phyloP scores from a whole-genome alignment of 2,888 invertebrate species.

The Leptarthrus brevirostris region DNA sequence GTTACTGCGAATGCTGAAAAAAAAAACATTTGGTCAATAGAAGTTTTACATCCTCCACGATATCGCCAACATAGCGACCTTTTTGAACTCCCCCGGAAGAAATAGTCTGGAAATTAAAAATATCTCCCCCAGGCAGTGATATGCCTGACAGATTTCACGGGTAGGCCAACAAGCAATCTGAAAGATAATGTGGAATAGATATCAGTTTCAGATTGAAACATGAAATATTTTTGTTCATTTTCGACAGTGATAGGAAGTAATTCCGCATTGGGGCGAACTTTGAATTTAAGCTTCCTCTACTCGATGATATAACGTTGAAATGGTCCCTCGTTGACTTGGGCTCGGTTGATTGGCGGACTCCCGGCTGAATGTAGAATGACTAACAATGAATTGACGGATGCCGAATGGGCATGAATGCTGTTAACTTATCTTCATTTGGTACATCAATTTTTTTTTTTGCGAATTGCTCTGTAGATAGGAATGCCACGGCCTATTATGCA shows the following conservation, averaged over 20 bases:
- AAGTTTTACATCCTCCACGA: background rate
- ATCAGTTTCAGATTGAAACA: constrained; percentile 33
- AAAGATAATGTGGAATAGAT: constrained; percentile 21
- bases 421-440: too few species aligned
- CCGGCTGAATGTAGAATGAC: too few species aligned
- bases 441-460: too few species aligned
- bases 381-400: too few species aligned
- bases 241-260: constrained; percentile 29
- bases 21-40: background rate
- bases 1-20: too few species aligned
- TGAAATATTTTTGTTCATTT: constrained; percentile 38
- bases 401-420: too few species aligned
- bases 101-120: constrained; percentile 24
- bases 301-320: background rate
- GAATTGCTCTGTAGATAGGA: too few species aligned
- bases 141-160: constrained; percentile 29
- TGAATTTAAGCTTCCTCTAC: constrained; percentile 12
- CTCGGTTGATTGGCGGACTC: too few species aligned
- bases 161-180: background rate
- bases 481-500: too few species aligned
- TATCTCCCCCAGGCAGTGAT: constrained; percentile 13
- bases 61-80: too few species aligned
- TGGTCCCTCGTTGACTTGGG: too few species aligned
- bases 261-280: background rate
- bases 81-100: background rate